phyloP scores from a whole-genome alignment of 2,797 vertebrate genomes.

The Columba guinea region DNA sequence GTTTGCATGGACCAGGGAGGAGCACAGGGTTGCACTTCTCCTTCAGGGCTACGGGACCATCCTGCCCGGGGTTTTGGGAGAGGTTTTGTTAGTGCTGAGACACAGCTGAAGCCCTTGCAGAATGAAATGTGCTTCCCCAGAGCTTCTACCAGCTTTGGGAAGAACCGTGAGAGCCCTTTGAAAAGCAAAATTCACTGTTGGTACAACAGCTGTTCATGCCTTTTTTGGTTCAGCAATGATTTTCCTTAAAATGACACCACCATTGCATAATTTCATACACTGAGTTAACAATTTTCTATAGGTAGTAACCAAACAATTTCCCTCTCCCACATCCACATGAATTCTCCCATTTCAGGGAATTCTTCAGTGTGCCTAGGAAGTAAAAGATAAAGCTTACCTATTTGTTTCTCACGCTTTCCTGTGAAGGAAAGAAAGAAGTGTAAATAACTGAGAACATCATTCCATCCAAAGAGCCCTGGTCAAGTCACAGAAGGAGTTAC shows the following conservation, averaged over 20 bases:
- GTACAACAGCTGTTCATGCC: rapidly evolving
- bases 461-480: neutral
- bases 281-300: neutral
- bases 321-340: neutral
- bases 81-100: neutral
- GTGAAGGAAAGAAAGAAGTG: neutral
- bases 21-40: too few relatives aligned
- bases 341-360: neutral
- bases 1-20: too few relatives aligned
- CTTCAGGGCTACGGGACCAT: neutral
- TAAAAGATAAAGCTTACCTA: neutral
- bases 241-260: neutral
- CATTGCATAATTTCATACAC: neutral
- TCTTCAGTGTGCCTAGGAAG: neutral
- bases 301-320: neutral
- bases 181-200: neutral
- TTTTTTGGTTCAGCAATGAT: neutral
- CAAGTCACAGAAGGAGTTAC: too few relatives aligned
- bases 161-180: neutral
- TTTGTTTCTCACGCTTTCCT: neutral
- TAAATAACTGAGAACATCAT: too few relatives aligned
- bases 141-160: neutral
- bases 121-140: neutral
- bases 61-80: neutral
- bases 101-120: neutral